These are phyloP conservation scores for Chauna torquata DNA, from an alignment of 2,113 vertebrate species.

Conservation along the genomic window DNA sequence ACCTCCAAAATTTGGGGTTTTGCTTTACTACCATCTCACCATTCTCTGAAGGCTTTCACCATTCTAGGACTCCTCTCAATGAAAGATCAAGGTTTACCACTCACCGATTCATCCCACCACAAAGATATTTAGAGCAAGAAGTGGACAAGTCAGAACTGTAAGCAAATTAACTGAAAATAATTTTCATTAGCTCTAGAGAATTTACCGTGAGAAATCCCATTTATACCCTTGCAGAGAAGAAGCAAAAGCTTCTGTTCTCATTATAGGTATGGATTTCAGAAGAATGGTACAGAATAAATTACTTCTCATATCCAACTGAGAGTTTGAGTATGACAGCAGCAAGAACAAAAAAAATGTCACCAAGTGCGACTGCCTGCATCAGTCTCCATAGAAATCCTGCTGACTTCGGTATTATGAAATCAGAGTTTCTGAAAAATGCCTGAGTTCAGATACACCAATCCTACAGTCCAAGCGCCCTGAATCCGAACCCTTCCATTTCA, in stretches of 20 bases:
- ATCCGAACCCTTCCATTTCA: neutral
- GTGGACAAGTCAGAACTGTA: neutral
- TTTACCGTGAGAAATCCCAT: neutral
- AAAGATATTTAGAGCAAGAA: neutral
- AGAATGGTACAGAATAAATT: neutral
- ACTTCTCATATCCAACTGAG: neutral
- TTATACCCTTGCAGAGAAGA: neutral
- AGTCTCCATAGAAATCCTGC: neutral
- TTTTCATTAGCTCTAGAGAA: neutral
- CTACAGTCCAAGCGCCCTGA: neutral
- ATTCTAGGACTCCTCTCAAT: neutral
- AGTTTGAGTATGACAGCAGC: neutral
- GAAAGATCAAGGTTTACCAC: neutral
- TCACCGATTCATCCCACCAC: neutral
- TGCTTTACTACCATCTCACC: neutral
- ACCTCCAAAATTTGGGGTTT: neutral
- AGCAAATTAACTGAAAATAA: neutral
- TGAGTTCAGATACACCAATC: neutral
- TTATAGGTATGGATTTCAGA: neutral
- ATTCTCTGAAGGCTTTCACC: neutral
- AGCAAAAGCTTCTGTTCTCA: neutral
- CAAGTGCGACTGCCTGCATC: neutral
- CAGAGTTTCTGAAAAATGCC: neutral
- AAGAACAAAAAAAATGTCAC: neutral
- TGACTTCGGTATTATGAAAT: neutral